Percentiles rank a stretch among this genome's conserved stretches.
Conservation (phyloP, 2,113 vertebrate species). For the Blennius ocellaris region DNA sequence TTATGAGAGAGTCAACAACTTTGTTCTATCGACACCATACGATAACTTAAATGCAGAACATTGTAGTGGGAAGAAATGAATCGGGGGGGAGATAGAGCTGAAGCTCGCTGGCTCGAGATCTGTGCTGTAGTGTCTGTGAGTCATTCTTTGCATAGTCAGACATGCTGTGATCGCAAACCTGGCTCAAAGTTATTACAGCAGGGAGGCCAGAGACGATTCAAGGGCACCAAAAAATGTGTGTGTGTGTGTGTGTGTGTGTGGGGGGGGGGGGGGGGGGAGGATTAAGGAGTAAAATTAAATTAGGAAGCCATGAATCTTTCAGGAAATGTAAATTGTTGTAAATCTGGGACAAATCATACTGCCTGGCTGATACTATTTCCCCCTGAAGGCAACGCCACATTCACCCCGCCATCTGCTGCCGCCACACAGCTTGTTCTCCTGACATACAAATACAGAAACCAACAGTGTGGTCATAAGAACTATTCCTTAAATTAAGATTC, state of each 20-base stretch:
- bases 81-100: constrained; percentile 16
- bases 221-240: neutral
- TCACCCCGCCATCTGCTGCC: neutral
- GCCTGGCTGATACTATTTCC: neutral
- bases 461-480: neutral
- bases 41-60: constrained; percentile 21
- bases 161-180: constrained; percentile 41
- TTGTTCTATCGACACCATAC: constrained; percentile 13
- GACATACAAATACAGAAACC: constrained; percentile 1
- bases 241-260: too few relatives aligned
- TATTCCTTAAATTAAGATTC: neutral
- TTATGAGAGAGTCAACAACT: constrained; percentile 18
- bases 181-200: constrained; percentile 36
- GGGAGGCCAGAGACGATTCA: constrained; percentile 28
- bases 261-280: neutral
- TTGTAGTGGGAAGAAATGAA: constrained; percentile 33
- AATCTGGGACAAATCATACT: neutral
- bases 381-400: neutral
- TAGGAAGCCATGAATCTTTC: neutral
- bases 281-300: neutral
- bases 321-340: neutral
- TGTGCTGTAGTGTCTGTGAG: constrained; percentile 26
- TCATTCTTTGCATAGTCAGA: constrained; percentile 54
- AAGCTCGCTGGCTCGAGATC: constrained; percentile 31
- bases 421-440: too few relatives aligned